Evolutionary conservation across 2,888 invertebrate species (phyloP).

Genomic region (Linnaemya vulpina): DNA sequence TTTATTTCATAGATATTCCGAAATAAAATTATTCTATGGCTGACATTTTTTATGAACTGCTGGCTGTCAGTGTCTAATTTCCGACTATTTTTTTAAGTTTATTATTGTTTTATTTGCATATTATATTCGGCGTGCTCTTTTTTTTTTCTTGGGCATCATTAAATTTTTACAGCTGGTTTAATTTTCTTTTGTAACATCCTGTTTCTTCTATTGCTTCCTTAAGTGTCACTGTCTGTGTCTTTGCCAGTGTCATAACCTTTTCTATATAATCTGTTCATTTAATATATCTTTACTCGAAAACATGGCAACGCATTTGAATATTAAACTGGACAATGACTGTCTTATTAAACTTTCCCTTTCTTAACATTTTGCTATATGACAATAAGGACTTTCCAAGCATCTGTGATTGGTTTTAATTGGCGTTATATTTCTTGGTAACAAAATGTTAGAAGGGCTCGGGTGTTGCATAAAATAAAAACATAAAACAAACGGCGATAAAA

Average conservation of each 20-base stretch:
- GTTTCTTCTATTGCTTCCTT: slow-evolving; percentile 31
- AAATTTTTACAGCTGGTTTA: slow-evolving; percentile 58
- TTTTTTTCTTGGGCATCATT: slow-evolving; percentile 57
- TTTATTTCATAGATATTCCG: neutral
- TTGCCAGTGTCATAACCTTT: neutral
- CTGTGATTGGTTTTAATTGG: slow-evolving; percentile 32
- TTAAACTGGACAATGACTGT: slow-evolving; percentile 15
- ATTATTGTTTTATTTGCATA: neutral
- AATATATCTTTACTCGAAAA: neutral
- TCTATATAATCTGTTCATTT: slow-evolving; percentile 4
- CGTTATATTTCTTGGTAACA: neutral
- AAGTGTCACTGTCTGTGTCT: slow-evolving; percentile 1
- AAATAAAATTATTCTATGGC: neutral
- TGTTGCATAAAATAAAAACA: neutral
- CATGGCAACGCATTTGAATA: slow-evolving; percentile 39
- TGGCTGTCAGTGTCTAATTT: neutral
- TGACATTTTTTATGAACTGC: neutral
- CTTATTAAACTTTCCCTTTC: neutral
- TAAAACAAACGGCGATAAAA: no score
- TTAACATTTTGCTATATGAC: neutral
- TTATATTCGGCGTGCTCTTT: neutral
- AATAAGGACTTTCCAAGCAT: slow-evolving; percentile 10
- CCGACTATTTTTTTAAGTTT: neutral
- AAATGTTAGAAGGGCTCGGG: no score
- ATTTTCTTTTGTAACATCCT: slow-evolving; percentile 43